Evolutionary conservation across 2,888 invertebrate genomes (phyloP), one percentile per base, ranked within the genome.

Genomic region (Lasioglossum vierecki): DNA sequence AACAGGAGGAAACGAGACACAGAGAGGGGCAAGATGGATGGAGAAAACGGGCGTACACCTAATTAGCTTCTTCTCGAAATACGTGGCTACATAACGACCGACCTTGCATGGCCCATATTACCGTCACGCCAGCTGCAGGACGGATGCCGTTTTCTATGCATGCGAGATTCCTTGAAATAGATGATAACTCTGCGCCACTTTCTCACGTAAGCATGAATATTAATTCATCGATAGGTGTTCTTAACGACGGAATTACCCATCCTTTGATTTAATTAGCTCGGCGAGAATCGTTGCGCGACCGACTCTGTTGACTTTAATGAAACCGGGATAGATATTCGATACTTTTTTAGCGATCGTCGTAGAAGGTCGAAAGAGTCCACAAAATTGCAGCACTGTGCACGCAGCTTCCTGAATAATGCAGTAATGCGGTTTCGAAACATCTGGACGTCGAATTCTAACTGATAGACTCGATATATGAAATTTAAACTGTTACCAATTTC

Each of bases 41-140:
- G n/a, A 49, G 70, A 77, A 74, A 44, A 80, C 26, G 68, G 68
- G 66, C 68, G 77, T 60, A 74, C 73, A 26, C 74, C 73, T 89
- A 85, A 89, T 89, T 88, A 89, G 72, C 39, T 79, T 76, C 80
- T 82, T 83, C 82, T 82, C 79, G 81, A 87, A 87, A 88, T 83
- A 84, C 82, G 57, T 26, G 66, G 72, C 74, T 71, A 85, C 78
- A 46, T 82, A 80, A 89, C 77, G 57, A 80, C 60, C 82, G 85
- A 84, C 83, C 82, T 86, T 81, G 76, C 80, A 39, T 68, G 77
- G 60, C 66, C 66, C 76, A 66, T 71, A 80, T 84, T 86, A 78
- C 4, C 79, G 81, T 74, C 80, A 85, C 82, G 87, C 78, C 84
- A 83, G 57, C 77, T 22, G 66, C 74, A 74, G 41, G 63, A 71